These are phyloP conservation scores for Trichonephila clavata DNA, from an alignment of 1,140 invertebrate genomes.

Conservation along the genomic window DNA sequence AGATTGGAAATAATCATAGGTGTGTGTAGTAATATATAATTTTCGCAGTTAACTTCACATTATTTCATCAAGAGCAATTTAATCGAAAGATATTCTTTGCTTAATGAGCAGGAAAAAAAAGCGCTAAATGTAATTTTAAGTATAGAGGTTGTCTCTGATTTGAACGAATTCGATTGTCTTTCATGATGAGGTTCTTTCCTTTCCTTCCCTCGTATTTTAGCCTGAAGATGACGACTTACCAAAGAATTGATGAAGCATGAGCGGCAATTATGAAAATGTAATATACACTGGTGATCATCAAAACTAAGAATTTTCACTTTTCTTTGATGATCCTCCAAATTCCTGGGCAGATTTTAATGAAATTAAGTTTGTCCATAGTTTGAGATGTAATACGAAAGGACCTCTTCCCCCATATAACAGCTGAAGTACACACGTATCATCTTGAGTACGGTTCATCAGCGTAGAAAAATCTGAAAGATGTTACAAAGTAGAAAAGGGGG, in stretches of 20 bases:
- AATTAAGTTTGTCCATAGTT: too few relatives aligned
- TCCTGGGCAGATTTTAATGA: too few relatives aligned
- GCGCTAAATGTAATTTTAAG: constrained; percentile 35
- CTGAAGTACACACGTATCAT: too few relatives aligned
- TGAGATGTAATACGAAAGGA: too few relatives aligned
- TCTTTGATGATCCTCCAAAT: too few relatives aligned
- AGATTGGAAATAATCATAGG: neutral
- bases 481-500: too few relatives aligned
- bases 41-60: constrained; percentile 24
- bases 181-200: neutral
- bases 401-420: too few relatives aligned
- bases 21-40: neutral
- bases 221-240: neutral
- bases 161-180: neutral
- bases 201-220: neutral
- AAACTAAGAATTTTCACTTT: too few relatives aligned
- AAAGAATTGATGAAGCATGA: constrained; percentile 13
- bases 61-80: constrained; percentile 21
- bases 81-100: neutral
- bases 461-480: too few relatives aligned
- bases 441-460: too few relatives aligned
- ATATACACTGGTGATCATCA: too few relatives aligned
- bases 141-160: constrained; percentile 25
- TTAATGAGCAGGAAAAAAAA: constrained; percentile 14
- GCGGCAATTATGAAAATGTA: neutral